Percentiles rank a stretch among this genome's conserved stretches.
Evolutionary conservation across 2,797 vertebrate species (phyloP).

Genomic region (Zalophus californianus): DNA sequence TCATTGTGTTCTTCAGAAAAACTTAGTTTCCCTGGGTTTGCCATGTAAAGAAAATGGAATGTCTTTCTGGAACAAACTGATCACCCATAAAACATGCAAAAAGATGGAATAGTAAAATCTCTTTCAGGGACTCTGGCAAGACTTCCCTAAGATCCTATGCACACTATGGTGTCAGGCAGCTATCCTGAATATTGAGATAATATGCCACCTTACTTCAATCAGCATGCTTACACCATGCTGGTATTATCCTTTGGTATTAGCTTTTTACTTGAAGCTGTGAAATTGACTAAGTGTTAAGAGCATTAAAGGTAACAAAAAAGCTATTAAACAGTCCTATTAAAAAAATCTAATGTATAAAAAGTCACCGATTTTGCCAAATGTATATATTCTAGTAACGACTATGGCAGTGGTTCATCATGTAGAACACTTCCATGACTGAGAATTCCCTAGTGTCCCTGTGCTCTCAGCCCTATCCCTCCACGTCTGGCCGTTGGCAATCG

Average conservation of each 20-base stretch:
- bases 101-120: not conserved
- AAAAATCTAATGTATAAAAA: too few relatives aligned
- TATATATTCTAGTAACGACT: not conserved
- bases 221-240: not conserved
- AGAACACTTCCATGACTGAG: not conserved
- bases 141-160: not conserved
- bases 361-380: not conserved
- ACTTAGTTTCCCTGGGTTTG: not conserved
- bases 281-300: not conserved
- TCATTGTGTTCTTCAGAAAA: conserved; percentile 7
- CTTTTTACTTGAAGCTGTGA: not conserved
- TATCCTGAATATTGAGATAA: not conserved
- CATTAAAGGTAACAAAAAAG: not conserved
- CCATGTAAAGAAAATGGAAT: not conserved
- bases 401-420: not conserved
- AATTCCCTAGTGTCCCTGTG: not conserved
- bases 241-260: not conserved
- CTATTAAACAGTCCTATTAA: not conserved
- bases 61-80: conserved; percentile 22
- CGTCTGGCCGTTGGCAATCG: not conserved
- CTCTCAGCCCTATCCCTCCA: rapidly evolving
- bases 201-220: not conserved
- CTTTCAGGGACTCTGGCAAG: conserved; percentile 3
- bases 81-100: conserved; percentile 6
- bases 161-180: not conserved